A percentile compares a stretch with the other conserved stretches of the same genome.
Evolutionary conservation across 1,140 invertebrate genomes (phyloP).

Genomic region (Caenorhabditis tropicalis): DNA sequence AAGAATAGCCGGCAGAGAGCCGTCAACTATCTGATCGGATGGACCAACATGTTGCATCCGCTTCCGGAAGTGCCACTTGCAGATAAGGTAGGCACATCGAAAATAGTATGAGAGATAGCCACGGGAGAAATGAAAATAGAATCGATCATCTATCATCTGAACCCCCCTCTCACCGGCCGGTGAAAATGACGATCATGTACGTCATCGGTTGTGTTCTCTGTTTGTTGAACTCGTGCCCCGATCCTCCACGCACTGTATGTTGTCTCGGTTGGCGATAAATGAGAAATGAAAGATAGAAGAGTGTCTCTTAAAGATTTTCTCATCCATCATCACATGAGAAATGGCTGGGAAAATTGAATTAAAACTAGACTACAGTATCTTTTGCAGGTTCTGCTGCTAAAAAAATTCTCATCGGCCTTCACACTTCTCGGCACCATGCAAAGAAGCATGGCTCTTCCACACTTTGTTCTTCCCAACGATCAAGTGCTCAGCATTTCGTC

Average conservation of each 20-base stretch:
- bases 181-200: slow-evolving; percentile 41
- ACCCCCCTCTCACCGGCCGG: no score
- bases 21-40: slow-evolving; percentile 60
- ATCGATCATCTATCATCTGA: slow-evolving; percentile 31
- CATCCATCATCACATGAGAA: slow-evolving; percentile 1
- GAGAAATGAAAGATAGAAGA: background rate
- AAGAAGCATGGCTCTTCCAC: slow-evolving; percentile 58
- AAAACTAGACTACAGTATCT: background rate
- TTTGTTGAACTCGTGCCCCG: slow-evolving; percentile 34
- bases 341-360: slow-evolving; percentile 6
- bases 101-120: slow-evolving; percentile 56
- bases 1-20: slow-evolving; percentile 56
- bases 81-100: slow-evolving; percentile 62
- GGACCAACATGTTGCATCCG: slow-evolving; percentile 67
- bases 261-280: background rate
- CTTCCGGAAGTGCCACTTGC: slow-evolving; percentile 64
- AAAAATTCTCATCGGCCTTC: slow-evolving; percentile 60
- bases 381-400: slow-evolving; percentile 62
- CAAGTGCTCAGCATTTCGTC: slow-evolving; percentile 58
- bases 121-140: slow-evolving; percentile 36
- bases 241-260: slow-evolving; percentile 4
- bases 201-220: slow-evolving; percentile 26
- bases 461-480: slow-evolving; percentile 64
- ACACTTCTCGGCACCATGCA: slow-evolving; percentile 62
- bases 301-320: slow-evolving; percentile 11